Evolutionary conservation across 2,797 vertebrate species (phyloP), one percentile per base, ranked within the genome.

Genomic region (Bovichtus variegatus): DNA sequence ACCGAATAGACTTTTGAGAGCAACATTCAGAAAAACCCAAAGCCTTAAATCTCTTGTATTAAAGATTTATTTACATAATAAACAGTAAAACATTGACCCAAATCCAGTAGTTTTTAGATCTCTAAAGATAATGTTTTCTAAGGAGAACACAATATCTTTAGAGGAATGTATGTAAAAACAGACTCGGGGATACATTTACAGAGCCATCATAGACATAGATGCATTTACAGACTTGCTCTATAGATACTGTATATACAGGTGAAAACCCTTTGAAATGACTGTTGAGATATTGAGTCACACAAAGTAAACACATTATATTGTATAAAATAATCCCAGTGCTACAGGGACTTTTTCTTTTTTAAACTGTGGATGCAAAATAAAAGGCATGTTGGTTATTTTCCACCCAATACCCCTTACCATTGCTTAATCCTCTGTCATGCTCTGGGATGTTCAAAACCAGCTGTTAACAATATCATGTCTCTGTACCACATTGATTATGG

Each of bases 1-100:
- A 60, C 12, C 0, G 13, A 23, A 23, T 8, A 27, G 6, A 0
- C 4, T 69, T 41, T 12, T 25, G 2, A 55, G n/a, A 46, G 11
- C 3, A 44, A 29, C 7, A 31, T 19, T 23, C 4, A 50, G 19
- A 75, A 23, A 76, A 76, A 43, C 2, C 8, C 53, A 51, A 31
- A 64, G 8, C 12, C 13, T 6, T 2, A 36, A 31, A 51, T 18
- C 1, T 73, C 43, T 77, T 76, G 51, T 87, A 87, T 46, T 84
- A 81, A 87, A 90, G 69, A 50, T 92, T 88, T 92, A 92, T 89
- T 92, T 87, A 86, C 77, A 88, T 65, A 59, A 68, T 36, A 72
- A 74, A 73, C 11, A 71, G 15, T 41, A 84, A 46, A 76, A 73
- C 29, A 74, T 31, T 13, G 47, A 76, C 62, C 63, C 50, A 69